These are phyloP conservation scores for Drosophila hamatofila DNA, from an alignment of 2,888 invertebrate genomes.

Conservation along the genomic window DNA sequence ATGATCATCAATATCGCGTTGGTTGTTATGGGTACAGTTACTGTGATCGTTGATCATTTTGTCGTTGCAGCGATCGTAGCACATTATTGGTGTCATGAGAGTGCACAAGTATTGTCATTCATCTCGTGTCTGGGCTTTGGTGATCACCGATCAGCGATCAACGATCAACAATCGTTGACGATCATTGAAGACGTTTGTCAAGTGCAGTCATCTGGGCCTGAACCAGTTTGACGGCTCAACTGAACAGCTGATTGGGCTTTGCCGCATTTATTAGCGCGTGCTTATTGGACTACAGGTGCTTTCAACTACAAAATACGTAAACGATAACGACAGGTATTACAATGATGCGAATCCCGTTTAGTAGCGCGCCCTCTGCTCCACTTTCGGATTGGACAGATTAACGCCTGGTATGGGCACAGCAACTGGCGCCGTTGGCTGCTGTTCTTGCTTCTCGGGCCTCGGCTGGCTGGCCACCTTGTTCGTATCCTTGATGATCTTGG, in stretches of 20 bases:
- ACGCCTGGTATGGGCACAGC: constrained; percentile 56
- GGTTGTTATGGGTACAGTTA: constrained; percentile 21
- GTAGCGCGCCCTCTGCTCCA: constrained; percentile 43
- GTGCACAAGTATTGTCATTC: constrained; percentile 48
- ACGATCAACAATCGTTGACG: constrained; percentile 9
- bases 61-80: constrained; percentile 12
- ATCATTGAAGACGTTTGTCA: constrained; percentile 52
- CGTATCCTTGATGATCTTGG: constrained; percentile 69
- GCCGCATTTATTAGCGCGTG: constrained; percentile 52
- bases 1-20: background rate
- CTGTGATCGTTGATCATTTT: constrained; percentile 9
- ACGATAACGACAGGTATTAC: constrained; percentile 2
- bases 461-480: constrained; percentile 71
- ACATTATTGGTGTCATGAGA: constrained; percentile 56
- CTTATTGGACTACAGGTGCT: constrained; percentile 52
- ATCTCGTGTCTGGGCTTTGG: constrained; percentile 42
- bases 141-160: constrained; percentile 13
- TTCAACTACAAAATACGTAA: constrained; percentile 32
- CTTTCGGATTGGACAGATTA: constrained; percentile 71
- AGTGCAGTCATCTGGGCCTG: constrained; percentile 54
- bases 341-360: constrained; percentile 25
- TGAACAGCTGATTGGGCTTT: constrained; percentile 53
- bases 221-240: constrained; percentile 58
- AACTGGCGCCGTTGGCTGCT: background rate
- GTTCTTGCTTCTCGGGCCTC: constrained; percentile 3